These are phyloP conservation scores for Chondrilla cf. caribensis DNA, from an alignment of 37 sponge, comb jelly and placozoan genomes.

Conservation along the genomic window DNA sequence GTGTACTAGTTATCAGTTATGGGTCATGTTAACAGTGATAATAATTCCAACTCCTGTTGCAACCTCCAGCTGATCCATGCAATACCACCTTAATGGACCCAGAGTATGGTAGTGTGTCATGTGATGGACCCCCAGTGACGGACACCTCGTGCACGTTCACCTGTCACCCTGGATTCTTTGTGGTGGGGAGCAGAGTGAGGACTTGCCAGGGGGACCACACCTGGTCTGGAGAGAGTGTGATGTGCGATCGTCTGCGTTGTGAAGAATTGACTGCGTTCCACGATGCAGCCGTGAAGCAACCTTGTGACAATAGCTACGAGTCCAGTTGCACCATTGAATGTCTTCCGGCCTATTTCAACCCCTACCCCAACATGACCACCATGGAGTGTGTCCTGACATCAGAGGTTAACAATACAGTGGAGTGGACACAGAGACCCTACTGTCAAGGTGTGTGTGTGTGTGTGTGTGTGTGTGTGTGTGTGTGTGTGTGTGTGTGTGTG, in stretches of 20 bases:
- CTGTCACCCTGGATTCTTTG: not conserved
- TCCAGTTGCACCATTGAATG: not conserved
- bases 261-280: not conserved
- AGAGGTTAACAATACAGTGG: not conserved
- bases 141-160: not conserved
- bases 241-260: not conserved
- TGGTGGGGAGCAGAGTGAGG: not conserved
- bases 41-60: no score
- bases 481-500: no score
- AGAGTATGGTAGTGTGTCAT: not conserved
- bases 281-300: not conserved
- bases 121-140: not conserved
- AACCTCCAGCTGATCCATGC: conserved; percentile 8
- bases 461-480: no score
- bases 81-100: not conserved
- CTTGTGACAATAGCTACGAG: conserved; percentile 7
- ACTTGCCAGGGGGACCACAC: not conserved
- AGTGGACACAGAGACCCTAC: not conserved
- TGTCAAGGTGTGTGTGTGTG: not conserved
- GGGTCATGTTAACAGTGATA: no score
- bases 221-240: not conserved
- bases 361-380: not conserved
- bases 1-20: no score
- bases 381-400: conserved; percentile 2
- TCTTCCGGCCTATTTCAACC: conserved; percentile 1